Base-by-base conservation (phyloP, 1,140 invertebrate genomes). In the Pseudomyrmex cubaensis region DNA sequence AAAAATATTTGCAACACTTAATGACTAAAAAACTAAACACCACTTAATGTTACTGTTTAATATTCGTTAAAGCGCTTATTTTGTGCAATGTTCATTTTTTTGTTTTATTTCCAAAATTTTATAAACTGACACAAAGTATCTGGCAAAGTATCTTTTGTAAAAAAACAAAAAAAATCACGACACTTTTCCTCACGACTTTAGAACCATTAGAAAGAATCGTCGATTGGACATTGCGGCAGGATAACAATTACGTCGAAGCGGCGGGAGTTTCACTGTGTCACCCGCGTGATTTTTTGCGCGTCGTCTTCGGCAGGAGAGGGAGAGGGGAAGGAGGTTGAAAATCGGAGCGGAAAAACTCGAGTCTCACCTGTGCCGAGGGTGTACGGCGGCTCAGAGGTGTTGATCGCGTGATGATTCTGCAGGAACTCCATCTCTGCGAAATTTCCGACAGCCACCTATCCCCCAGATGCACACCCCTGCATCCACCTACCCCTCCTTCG, bases 391-490 rank as follows among this genome's bases (percentile, higher is more conserved):
- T 94, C 94, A 90, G 93, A 93, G 93, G 90, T 94, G 93, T 92
- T 94, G 76, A 93, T 91, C 89, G 93, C 90, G 90, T 94, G 93
- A 88, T 94, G 94, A 94, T 93, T 94, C 91, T 94, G 94, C 85
- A 94, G 93, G 91, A 94, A 94, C 93, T 94, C 94, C 94, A 94
- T 94, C 92, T 94, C 94, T 92, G 91, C 87, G 87, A 92, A 94
- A 92, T 93, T 92, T 90, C 89, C 88, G 85, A 86, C 85, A 78
- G 89, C 91, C 86, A 91, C 84, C 85, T 77, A 77, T 91, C 90
- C 92, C 92, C 89, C 90, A 89, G 92, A 92, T 92, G 48, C 63
- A 92, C 93, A 93, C 91, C 91, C 67, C 76, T 80, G 57, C 91
- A 90, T 90, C 90, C 90, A 48, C 73, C 44, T 80, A 75, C 85